Percentiles rank a stretch among this genome's conserved stretches.
These are phyloP conservation scores for Malacosoma neustria DNA, from an alignment of 2,888 invertebrate species.

Conservation along the genomic window DNA sequence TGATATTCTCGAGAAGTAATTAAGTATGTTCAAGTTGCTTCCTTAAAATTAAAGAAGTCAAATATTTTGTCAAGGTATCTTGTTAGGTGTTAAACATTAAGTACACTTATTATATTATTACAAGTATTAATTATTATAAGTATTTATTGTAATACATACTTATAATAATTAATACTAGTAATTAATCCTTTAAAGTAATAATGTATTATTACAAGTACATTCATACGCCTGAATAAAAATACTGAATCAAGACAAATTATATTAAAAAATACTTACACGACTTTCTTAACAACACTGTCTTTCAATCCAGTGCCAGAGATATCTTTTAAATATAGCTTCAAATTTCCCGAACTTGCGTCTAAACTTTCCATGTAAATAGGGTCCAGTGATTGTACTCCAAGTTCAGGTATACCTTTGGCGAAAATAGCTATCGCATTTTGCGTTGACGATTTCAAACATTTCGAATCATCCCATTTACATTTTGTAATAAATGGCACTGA, in stretches of 20 bases:
- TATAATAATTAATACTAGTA: too few species aligned
- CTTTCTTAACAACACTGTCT: constrained; percentile 26
- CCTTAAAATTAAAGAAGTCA: too few species aligned
- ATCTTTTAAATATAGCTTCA: constrained; percentile 29
- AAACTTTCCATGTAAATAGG: constrained; percentile 27
- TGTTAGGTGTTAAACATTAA: too few species aligned
- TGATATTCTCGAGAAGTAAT: too few species aligned
- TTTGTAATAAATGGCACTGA: constrained; percentile 27
- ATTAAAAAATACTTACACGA: constrained; percentile 27
- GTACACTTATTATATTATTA: too few species aligned
- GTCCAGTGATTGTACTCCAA: constrained; percentile 25
- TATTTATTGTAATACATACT: too few species aligned
- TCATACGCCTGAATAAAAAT: not conserved
- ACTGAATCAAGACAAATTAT: not conserved
- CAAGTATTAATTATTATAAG: too few species aligned
- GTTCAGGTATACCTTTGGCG: constrained; percentile 20
- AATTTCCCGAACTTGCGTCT: constrained; percentile 24
- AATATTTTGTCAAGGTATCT: too few species aligned
- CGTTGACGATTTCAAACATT: constrained; percentile 23
- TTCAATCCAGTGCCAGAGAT: constrained; percentile 29
- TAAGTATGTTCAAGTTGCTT: too few species aligned
- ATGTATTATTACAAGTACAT: too few species aligned
- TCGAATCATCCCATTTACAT: constrained; percentile 20
- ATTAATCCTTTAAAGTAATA: too few species aligned
- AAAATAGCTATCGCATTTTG: constrained; percentile 17